Evolutionary conservation across 1,140 invertebrate genomes (phyloP).

Genomic region (Calliopsis andreniformis): DNA sequence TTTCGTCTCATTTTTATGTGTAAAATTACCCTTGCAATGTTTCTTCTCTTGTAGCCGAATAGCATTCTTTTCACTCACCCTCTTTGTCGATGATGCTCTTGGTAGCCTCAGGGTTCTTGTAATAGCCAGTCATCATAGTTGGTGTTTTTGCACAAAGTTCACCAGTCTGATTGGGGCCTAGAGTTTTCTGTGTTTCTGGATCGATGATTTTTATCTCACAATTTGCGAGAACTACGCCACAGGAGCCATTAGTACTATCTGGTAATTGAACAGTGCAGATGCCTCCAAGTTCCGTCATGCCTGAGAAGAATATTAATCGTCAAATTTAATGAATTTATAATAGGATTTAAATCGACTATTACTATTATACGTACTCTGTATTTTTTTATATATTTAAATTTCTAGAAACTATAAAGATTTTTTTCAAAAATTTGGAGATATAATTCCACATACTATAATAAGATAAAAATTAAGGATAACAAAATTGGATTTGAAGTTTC

Average conservation of each 20-base stretch:
- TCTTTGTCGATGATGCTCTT: slow-evolving; percentile 81
- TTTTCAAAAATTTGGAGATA: too few species aligned
- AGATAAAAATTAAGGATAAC: too few species aligned
- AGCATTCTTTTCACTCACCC: slow-evolving; percentile 76
- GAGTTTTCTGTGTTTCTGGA: slow-evolving; percentile 67
- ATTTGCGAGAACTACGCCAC: slow-evolving; percentile 64
- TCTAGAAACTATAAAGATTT: too few species aligned
- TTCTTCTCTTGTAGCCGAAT: too few species aligned
- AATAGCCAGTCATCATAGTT: slow-evolving; percentile 79
- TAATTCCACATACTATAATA: too few species aligned
- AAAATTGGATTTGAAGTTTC: too few species aligned
- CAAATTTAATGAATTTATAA: too few species aligned
- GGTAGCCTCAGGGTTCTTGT: slow-evolving; percentile 82
- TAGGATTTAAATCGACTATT: too few species aligned
- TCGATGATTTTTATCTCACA: slow-evolving; percentile 74
- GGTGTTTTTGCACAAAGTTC: slow-evolving; percentile 79
- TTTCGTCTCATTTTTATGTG: too few species aligned
- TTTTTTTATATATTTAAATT: too few species aligned
- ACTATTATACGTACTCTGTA: too few species aligned
- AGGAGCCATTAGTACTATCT: slow-evolving; percentile 60
- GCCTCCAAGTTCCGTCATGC: slow-evolving; percentile 69
- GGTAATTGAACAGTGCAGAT: slow-evolving; percentile 5
- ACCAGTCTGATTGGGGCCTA: slow-evolving; percentile 77
- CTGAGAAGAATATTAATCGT: slow-evolving; percentile 33
- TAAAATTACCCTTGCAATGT: too few species aligned